Evolutionary conservation across 1,140 invertebrate genomes (phyloP), one percentile per base, ranked within the genome.

Genomic region (Hycleus phaleratus): DNA sequence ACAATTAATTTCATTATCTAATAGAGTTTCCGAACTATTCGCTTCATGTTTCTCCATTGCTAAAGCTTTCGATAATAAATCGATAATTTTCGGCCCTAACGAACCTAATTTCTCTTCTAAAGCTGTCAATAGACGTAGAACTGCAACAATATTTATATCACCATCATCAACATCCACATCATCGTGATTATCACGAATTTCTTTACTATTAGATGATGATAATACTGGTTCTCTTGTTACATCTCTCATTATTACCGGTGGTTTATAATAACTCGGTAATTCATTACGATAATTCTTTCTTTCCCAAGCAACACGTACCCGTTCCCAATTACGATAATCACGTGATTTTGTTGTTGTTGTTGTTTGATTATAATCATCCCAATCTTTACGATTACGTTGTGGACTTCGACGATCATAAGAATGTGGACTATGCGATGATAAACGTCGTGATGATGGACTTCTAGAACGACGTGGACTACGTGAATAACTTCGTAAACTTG

Each of bases 81-180:
- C 82, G 1, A 90, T 82, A 18, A 90, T 78, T 72, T 85, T 87
- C 0, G 88, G 88, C 0, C 87, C 89, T 0, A 91, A 72, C 40
- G 88, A 90, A 26, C 89, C 90, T 9, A 93, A 69, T 66, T 88
- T 85, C 59, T 83, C 82, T 74, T 93, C 90, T 0, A 93, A 73
- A 1, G 89, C 89, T 3, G 88, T 87, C 0, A 93, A 74, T 48
- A 88, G 73, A 49, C 89, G 75, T 39, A 91, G 68, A 11, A 90
- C 82, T 40, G 81, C 81, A 4, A 91, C 83, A 6, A 90, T 73
- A 38, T 83, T 82, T 38, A 80, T 75, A 32, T 78, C 61, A 0
- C 63, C 72, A 9, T 72, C 74, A 44, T 75, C 72, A 3, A 72
- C 66, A 7, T 66, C 73, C 4, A 72, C 67, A 3, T 64, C 64